Conservation (phyloP, 2,888 invertebrate genomes). For the Lymantria dispar region DNA sequence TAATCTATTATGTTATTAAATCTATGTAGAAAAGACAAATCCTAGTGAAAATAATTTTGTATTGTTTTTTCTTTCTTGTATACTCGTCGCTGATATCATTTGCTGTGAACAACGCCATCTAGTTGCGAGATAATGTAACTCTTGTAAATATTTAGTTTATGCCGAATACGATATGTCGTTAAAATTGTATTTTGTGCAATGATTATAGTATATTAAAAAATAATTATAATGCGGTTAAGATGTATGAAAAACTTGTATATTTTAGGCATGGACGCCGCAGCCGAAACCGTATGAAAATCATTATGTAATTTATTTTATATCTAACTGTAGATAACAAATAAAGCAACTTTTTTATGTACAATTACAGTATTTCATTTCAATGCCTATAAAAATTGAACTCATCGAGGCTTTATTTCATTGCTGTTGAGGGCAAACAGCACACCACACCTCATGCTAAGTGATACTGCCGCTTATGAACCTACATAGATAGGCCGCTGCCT, state of each 20-base stretch:
- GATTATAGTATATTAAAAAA: slow-evolving; percentile 21
- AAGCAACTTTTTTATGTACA: slow-evolving; percentile 79
- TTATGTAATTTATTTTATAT: slow-evolving; percentile 82
- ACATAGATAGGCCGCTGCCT: too few species aligned
- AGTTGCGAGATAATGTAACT: slow-evolving; percentile 11
- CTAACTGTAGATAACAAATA: slow-evolving; percentile 81
- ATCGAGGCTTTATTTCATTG: too few species aligned
- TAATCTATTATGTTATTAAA: slow-evolving; percentile 29
- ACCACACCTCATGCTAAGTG: too few species aligned
- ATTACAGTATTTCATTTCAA: slow-evolving; percentile 2
- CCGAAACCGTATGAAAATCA: slow-evolving; percentile 55
- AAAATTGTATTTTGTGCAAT: slow-evolving; percentile 38
- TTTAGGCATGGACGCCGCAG: slow-evolving; percentile 58
- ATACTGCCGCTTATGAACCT: too few species aligned
- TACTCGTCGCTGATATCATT: slow-evolving; percentile 13
- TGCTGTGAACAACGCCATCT: slow-evolving; percentile 20
- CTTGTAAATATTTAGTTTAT: slow-evolving; percentile 33
- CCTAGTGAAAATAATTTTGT: slow-evolving; percentile 28
- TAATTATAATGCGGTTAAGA: slow-evolving; percentile 34
- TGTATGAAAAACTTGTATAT: slow-evolving; percentile 47
- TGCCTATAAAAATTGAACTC: not conserved
- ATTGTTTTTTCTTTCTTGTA: slow-evolving; percentile 23
- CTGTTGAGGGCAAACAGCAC: too few species aligned
- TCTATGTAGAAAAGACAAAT: slow-evolving; percentile 34
- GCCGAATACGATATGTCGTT: slow-evolving; percentile 25